Percentiles rank a stretch among this genome's conserved stretches.
Evolutionary conservation across 2,888 invertebrate genomes (phyloP).

Genomic region (Flabesymbios commensalis): DNA sequence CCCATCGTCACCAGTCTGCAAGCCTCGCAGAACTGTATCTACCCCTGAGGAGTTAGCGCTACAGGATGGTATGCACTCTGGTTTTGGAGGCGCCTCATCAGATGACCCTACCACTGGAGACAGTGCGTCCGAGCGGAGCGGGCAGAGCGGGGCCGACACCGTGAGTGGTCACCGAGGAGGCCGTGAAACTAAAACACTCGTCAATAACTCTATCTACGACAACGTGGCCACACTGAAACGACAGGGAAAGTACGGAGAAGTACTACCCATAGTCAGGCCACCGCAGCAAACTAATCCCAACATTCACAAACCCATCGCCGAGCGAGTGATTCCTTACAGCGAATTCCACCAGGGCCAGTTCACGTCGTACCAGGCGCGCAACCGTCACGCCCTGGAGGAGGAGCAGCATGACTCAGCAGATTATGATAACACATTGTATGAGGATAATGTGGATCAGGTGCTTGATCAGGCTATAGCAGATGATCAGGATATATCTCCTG

Average conservation of each 20-base stretch:
- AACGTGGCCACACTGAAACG: not conserved
- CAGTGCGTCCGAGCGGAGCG: too few species aligned
- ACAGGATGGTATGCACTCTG: constrained; percentile 25
- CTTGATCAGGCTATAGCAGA: not conserved
- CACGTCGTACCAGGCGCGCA: not conserved
- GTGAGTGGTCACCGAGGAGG: too few species aligned
- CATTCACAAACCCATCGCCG: constrained; percentile 21
- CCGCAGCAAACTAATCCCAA: not conserved
- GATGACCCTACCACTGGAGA: too few species aligned
- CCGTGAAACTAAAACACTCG: too few species aligned
- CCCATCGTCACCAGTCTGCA: constrained; percentile 78
- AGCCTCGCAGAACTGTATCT: constrained; percentile 42
- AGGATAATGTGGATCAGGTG: not conserved
- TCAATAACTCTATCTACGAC: constrained; percentile 2
- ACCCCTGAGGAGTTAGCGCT: constrained; percentile 41
- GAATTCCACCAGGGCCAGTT: not conserved
- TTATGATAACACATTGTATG: constrained; percentile 14
- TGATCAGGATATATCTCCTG: not conserved
- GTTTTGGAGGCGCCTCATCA: too few species aligned
- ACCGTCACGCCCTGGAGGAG: not conserved
- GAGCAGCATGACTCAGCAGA: constrained; percentile 1
- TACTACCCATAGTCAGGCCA: too few species aligned
- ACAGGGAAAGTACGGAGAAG: too few species aligned
- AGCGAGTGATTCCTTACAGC: constrained; percentile 17
- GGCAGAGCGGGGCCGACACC: too few species aligned